Percentiles rank a stretch among this genome's conserved stretches.
phyloP scores from a whole-genome alignment of 2,113 vertebrate species.

The Montifringilla adamsi region DNA sequence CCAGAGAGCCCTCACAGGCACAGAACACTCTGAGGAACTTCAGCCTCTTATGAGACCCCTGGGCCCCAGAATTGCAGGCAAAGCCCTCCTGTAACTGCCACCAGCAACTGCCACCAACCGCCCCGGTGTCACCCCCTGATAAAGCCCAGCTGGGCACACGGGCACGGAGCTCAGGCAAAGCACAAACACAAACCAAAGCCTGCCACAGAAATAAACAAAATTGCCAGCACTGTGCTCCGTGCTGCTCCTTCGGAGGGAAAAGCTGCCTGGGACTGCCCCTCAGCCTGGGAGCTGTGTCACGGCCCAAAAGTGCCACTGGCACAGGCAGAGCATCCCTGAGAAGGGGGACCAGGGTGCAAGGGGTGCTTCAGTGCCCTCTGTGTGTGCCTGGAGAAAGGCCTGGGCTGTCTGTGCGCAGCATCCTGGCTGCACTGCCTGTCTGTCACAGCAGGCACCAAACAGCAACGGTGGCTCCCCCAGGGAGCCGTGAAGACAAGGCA shows the following conservation, averaged over 20 bases:
- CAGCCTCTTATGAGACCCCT: neutral
- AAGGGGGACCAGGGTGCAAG: neutral
- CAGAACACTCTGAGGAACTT: neutral
- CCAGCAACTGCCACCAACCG: neutral
- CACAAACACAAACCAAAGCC: accelerated
- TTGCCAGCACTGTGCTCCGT: no score
- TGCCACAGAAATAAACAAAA: no score
- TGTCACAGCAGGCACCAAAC: neutral
- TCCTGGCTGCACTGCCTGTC: neutral
- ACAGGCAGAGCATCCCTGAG: neutral
- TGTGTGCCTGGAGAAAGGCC: neutral
- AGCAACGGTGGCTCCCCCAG: neutral
- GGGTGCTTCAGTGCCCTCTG: no score
- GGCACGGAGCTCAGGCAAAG: accelerated
- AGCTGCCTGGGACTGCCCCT: neutral
- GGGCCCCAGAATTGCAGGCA: neutral
- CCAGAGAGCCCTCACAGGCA: neutral
- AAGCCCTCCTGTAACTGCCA: neutral
- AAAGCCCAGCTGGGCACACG: accelerated
- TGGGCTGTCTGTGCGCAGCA: neutral
- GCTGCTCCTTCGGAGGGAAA: neutral
- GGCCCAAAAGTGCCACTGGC: neutral
- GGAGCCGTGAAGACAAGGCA: neutral
- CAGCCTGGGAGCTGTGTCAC: neutral
- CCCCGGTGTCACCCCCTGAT: neutral